Evolutionary conservation across 2,113 vertebrate species (phyloP).

Genomic region (Phylloscopus whistleri): DNA sequence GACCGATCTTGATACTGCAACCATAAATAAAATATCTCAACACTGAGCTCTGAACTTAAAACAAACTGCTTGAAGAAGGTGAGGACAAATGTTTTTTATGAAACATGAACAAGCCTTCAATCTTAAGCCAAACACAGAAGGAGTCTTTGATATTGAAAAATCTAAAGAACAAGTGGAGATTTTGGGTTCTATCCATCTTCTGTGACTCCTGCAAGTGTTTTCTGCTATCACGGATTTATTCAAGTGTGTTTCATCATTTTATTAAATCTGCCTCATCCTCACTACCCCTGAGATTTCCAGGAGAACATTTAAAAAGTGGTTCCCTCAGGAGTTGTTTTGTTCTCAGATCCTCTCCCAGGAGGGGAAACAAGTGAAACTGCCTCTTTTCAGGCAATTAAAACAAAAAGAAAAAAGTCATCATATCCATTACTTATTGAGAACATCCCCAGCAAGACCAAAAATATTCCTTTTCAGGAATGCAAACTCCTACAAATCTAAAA

Average conservation of each 20-base stretch:
- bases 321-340: not conserved
- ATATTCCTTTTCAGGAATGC: not conserved
- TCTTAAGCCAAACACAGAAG: not conserved
- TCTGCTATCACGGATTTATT: not conserved
- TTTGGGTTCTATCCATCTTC: not conserved
- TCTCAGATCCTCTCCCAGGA: not conserved
- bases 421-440: not conserved
- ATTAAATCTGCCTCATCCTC: not conserved
- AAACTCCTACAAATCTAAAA: not conserved
- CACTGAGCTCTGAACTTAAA: constrained; percentile 12
- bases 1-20: not conserved
- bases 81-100: not conserved
- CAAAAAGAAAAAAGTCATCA: not conserved
- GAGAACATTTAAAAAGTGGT: not conserved
- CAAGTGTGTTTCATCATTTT: not conserved
- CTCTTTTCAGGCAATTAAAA: not conserved
- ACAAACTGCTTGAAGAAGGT: constrained; percentile 17
- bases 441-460: not conserved
- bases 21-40: not conserved
- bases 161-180: not conserved
- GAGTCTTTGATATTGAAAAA: not conserved
- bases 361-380: not conserved
- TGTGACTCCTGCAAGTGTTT: not conserved
- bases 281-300: not conserved
- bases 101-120: not conserved